These are phyloP conservation scores for Aspidapion aeneum DNA, from an alignment of 2,888 invertebrate species.

Conservation along the genomic window DNA sequence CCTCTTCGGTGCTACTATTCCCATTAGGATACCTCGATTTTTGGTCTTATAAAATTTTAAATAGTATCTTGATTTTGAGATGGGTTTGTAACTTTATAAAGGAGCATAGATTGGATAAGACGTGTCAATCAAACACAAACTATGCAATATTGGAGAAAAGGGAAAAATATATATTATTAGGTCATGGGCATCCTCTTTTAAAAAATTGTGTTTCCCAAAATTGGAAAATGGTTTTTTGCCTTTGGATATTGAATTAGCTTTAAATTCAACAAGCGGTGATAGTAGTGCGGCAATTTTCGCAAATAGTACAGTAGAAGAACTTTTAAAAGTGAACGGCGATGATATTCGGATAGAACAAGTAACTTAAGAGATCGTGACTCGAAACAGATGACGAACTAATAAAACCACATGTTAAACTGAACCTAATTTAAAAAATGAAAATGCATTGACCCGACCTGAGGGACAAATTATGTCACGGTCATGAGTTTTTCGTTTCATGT, in stretches of 20 bases:
- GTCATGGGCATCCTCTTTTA: constrained; percentile 38
- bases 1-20: constrained; percentile 68
- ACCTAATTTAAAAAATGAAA: no score
- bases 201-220: constrained; percentile 20
- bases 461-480: no score
- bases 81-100: constrained; percentile 82
- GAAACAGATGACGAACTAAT: constrained; percentile 48
- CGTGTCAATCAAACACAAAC: constrained; percentile 32
- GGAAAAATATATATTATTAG: constrained; percentile 43
- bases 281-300: constrained; percentile 79
- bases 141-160: constrained; percentile 37
- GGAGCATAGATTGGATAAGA: constrained; percentile 57
- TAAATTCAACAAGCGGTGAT: constrained; percentile 45
- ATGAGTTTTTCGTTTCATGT: no score
- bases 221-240: constrained; percentile 28
- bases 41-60: constrained; percentile 68
- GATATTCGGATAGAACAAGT: constrained; percentile 41
- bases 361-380: constrained; percentile 51
- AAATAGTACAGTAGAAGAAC: constrained; percentile 80
- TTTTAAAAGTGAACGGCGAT: constrained; percentile 49
- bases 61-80: constrained; percentile 86
- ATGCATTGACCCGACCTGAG: no score
- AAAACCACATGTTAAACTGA: constrained; percentile 51
- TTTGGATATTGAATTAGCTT: constrained; percentile 15
- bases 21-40: constrained; percentile 50